Conservation (phyloP, 2,113 vertebrate species). For the Hoplias malabaricus region DNA sequence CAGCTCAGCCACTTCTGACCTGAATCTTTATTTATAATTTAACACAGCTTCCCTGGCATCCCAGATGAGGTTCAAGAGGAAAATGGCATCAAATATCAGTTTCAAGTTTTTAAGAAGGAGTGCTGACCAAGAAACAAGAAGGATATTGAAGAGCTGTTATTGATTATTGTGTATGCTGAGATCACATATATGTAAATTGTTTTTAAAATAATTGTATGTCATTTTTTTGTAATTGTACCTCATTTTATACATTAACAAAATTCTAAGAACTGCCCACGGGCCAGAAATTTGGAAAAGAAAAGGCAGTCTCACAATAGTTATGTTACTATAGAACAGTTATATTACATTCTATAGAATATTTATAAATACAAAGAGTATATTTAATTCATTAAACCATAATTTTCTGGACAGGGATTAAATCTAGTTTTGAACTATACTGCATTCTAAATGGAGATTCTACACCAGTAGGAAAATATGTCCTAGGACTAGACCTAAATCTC, state of each 20-base stretch:
- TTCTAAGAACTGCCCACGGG: not conserved
- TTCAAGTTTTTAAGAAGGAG: slow-evolving; percentile 74
- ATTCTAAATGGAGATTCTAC: too few species aligned
- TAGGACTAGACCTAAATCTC: too few species aligned
- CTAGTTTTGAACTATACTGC: too few species aligned
- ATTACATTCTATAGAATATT: too few species aligned
- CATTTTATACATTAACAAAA: not conserved
- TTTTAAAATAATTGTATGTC: too few species aligned
- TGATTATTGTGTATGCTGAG: not conserved
- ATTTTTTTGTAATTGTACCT: not conserved
- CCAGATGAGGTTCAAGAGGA: slow-evolving; percentile 76
- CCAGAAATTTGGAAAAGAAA: not conserved
- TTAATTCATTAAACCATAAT: too few species aligned
- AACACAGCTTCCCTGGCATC: slow-evolving; percentile 70
- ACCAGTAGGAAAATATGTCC: too few species aligned
- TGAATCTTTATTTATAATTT: slow-evolving; percentile 2
- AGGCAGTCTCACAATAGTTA: not conserved
- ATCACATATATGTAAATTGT: too few species aligned
- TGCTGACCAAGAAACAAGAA: not conserved
- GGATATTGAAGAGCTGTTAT: not conserved
- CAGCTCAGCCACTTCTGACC: not conserved
- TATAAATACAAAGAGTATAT: too few species aligned
- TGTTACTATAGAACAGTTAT: too few species aligned
- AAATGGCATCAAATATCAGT: slow-evolving; percentile 73
- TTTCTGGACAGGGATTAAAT: too few species aligned